Evolutionary conservation across 2,113 vertebrate genomes (phyloP).

Genomic region (Cyanoliseus patagonus): DNA sequence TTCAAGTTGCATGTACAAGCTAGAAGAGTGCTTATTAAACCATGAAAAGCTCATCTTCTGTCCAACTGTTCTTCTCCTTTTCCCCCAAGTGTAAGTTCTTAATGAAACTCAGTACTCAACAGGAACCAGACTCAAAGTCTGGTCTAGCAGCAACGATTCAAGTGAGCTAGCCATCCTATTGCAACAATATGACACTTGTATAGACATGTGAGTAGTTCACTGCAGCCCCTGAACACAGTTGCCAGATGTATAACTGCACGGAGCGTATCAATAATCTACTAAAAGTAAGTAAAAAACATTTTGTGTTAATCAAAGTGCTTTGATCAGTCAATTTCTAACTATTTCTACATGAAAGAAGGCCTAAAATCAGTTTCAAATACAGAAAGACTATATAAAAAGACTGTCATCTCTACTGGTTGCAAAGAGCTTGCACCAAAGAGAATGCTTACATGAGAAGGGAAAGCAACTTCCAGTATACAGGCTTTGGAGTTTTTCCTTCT

Average conservation of each 20-base stretch:
- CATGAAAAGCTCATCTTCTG: background rate
- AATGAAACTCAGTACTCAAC: background rate
- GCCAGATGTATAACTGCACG: background rate
- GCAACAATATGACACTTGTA: background rate
- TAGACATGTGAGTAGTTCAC: background rate
- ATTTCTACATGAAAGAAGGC: background rate
- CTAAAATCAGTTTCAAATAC: background rate
- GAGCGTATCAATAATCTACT: background rate
- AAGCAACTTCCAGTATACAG: background rate
- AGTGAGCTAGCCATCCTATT: background rate
- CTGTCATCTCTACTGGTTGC: background rate
- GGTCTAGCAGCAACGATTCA: background rate
- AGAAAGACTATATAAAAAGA: background rate
- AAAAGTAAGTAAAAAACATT: background rate
- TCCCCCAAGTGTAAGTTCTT: background rate
- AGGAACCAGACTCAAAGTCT: background rate
- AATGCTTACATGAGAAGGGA: background rate
- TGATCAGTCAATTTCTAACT: background rate
- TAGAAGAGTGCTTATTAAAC: background rate
- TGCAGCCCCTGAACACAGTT: background rate
- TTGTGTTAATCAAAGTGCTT: background rate
- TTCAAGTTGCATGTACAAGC: background rate
- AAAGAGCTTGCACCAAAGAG: background rate
- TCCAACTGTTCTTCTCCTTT: background rate
- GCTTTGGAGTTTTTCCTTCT: background rate